A percentile compares a stretch with the other conserved stretches of the same genome.
Conservation (phyloP, 2,797 vertebrate species). For the Enteromius anoplus region DNA sequence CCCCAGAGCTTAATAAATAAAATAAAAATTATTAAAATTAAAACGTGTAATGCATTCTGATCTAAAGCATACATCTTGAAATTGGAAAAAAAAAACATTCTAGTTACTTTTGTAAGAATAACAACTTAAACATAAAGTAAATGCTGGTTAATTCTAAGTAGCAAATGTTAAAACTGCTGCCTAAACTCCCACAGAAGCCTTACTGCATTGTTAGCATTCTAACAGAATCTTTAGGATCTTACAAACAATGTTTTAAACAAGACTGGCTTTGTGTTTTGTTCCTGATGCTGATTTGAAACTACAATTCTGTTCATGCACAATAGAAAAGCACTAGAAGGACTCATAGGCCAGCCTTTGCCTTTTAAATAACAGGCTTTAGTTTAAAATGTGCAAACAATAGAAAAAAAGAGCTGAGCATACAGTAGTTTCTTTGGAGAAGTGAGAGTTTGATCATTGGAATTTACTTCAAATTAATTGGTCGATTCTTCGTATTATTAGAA, state of each 20-base stretch:
- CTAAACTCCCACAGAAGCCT: background rate
- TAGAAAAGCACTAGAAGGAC: slow-evolving; percentile 23
- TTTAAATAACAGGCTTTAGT: slow-evolving; percentile 23
- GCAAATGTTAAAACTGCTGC: background rate
- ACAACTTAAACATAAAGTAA: background rate
- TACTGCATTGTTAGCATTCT: background rate
- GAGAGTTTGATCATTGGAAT: background rate
- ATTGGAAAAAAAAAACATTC: background rate
- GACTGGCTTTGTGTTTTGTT: slow-evolving; percentile 23
- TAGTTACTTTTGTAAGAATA: background rate
- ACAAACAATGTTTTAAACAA: slow-evolving; percentile 18
- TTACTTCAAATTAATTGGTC: background rate
- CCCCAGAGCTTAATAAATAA: background rate
- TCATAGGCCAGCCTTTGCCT: background rate
- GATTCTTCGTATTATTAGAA: background rate
- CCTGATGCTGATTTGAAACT: slow-evolving; percentile 23
- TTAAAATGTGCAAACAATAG: background rate
- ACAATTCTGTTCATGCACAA: slow-evolving; percentile 6
- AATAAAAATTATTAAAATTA: background rate
- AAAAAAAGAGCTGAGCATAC: slow-evolving; percentile 13
- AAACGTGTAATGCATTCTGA: background rate
- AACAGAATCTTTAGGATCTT: background rate
- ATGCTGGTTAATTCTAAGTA: background rate
- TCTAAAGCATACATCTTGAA: background rate
- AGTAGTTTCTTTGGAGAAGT: background rate